Percentiles rank a stretch among this genome's conserved stretches.
These are phyloP conservation scores for Tipula unca DNA, from an alignment of 2,888 invertebrate genomes.

Conservation along the genomic window DNA sequence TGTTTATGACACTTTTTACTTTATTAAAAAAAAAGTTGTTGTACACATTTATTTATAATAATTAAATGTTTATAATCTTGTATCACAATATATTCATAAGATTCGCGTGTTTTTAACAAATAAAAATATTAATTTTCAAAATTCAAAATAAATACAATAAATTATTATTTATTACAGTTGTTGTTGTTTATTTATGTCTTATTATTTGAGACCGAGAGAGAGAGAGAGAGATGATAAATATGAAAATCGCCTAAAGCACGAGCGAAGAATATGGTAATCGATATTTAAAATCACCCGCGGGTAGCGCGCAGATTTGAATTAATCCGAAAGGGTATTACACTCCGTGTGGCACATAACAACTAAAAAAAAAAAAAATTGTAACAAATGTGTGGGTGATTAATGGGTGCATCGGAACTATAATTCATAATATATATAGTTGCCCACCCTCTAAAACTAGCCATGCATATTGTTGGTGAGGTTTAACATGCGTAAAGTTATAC, in stretches of 20 bases:
- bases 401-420: too few species aligned
- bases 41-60: neutral
- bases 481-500: too few species aligned
- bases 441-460: too few species aligned
- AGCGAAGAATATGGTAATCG: neutral
- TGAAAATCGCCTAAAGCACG: neutral
- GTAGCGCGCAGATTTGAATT: neutral
- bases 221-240: neutral
- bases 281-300: neutral
- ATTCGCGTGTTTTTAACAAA: neutral
- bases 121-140: conserved; percentile 14
- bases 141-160: neutral
- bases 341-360: neutral
- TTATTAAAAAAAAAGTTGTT: neutral
- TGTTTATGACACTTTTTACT: conserved; percentile 4
- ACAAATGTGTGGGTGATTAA: neutral
- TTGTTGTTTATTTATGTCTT: neutral
- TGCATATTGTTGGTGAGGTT: too few species aligned
- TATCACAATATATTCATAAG: neutral
- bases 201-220: neutral
- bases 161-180: neutral
- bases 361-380: neutral
- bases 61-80: neutral
- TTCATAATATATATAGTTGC: too few species aligned
- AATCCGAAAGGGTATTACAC: neutral